Conservation (phyloP, 2,797 vertebrate species). For the Sebastes cheni region DNA sequence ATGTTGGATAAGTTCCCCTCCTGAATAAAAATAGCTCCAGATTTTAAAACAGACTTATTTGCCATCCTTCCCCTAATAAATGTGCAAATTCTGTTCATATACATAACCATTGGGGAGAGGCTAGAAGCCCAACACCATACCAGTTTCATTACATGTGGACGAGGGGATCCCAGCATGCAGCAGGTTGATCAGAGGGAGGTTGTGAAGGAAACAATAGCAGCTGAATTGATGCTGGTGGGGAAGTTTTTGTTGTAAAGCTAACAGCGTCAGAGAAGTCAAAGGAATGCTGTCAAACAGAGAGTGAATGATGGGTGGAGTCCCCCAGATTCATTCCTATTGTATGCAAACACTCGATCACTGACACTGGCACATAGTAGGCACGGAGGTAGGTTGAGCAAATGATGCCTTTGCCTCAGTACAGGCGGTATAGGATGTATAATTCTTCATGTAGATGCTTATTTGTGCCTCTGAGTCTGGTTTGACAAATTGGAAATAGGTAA, state of each 20-base stretch:
- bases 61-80: neutral
- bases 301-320: slow-evolving; percentile 42
- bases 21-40: neutral
- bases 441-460: neutral
- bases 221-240: slow-evolving; percentile 24
- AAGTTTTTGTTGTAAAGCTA: slow-evolving; percentile 1
- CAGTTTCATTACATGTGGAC: neutral
- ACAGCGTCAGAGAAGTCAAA: slow-evolving; percentile 44
- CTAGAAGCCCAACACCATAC: neutral
- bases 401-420: neutral
- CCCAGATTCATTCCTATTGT: neutral
- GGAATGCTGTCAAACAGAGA: slow-evolving; percentile 40
- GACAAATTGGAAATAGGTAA: neutral
- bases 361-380: neutral
- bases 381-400: neutral
- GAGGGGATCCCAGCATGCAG: slow-evolving; percentile 15
- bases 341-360: slow-evolving; percentile 4
- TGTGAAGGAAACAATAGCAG: slow-evolving; percentile 18
- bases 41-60: neutral
- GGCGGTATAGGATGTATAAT: neutral
- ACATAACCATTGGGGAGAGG: neutral
- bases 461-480: neutral
- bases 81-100: neutral
- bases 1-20: neutral
- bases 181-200: slow-evolving; percentile 18